Base-by-base conservation (phyloP, 2,888 invertebrate genomes). In the Therioaphis trifolii region DNA sequence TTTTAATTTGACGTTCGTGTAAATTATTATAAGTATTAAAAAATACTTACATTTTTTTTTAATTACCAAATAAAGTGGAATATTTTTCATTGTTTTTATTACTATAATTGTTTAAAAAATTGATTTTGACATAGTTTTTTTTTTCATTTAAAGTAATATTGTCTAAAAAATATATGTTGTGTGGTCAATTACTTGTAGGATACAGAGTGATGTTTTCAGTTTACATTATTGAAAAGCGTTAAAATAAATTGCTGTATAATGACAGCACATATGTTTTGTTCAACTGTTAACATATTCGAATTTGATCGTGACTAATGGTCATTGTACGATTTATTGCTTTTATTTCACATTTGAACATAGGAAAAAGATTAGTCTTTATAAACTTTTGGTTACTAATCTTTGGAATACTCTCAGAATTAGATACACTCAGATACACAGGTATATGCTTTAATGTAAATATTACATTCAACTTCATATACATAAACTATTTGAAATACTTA, bases 281-380 rank as follows among this genome's bases (percentile, higher is more conserved):
- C 21, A 35, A 77, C 63, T n/a, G 46, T 63, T 63, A 49, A 63
- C 14, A 15, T 27, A 66, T 66, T 49, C 46, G 29, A 77, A 77
- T 66, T 77, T 66, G 29, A 66, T 77, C 49, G 29, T 77, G 29
- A 77, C 77, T 77, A 77, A 77, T 77, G 63, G 63, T 66, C 46
- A 21, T 40, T 29, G 49, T 49, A n/a, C 63, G 29, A 76, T 76
- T 76, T 63, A 46, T 76, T 61, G 29, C 27, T 76, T 29, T 46
- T 76, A 46, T 63, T 63, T 63, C 46, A 76, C 58, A 43, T 24
- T 24, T 24, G 11, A 35, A 49, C 21, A 21, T 35, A 66, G 11
- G 15, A 35, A 21, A 66, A 76, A 76, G 7, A 35, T 35, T 35
- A 35, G 3, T 35, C 11, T 9, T 21, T 18, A 49, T 49, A 21